Percentiles rank a stretch among this genome's conserved stretches.
Conservation (phyloP, 2,888 invertebrate species). For the Amiota communis region DNA sequence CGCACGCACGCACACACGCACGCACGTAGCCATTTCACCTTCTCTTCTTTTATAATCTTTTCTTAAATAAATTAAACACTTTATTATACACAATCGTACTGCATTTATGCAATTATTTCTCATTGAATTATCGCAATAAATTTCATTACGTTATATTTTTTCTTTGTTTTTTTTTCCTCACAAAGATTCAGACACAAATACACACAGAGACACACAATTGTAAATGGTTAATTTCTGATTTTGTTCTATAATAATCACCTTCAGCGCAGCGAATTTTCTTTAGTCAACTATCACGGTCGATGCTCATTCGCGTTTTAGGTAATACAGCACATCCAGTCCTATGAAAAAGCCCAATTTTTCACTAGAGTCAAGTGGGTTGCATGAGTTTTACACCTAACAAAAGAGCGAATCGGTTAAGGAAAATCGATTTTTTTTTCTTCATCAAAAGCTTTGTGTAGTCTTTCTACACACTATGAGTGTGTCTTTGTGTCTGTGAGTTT, state of each 20-base stretch:
- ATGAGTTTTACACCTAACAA: too few species aligned
- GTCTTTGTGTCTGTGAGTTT: slow-evolving; percentile 4
- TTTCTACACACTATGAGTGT: too few species aligned
- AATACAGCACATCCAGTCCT: slow-evolving; percentile 62
- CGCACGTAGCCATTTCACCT: slow-evolving; percentile 35
- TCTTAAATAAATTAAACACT: slow-evolving; percentile 53
- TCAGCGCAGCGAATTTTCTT: slow-evolving; percentile 65
- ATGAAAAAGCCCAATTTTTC: slow-evolving; percentile 59
- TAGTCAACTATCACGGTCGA: slow-evolving; percentile 72
- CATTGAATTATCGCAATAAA: slow-evolving; percentile 26
- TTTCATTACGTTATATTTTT: slow-evolving; percentile 36
- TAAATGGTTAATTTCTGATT: slow-evolving; percentile 26
- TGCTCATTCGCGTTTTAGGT: slow-evolving; percentile 72
- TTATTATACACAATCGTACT: slow-evolving; percentile 12
- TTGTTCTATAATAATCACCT: slow-evolving; percentile 53
- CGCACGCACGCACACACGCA: slow-evolving; percentile 47
- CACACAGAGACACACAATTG: slow-evolving; percentile 6
- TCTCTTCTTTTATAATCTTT: slow-evolving; percentile 41
- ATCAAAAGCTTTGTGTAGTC: too few species aligned
- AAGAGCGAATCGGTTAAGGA: slow-evolving; percentile 57
- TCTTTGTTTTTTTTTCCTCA: slow-evolving; percentile 35
- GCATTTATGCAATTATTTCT: slow-evolving; percentile 17
- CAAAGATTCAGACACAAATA: slow-evolving; percentile 8
- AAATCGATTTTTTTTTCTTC: slow-evolving; percentile 57
- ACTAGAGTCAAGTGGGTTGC: neutral